Base-by-base conservation (phyloP, 2,888 invertebrate species). In the Phengaris alcon region DNA sequence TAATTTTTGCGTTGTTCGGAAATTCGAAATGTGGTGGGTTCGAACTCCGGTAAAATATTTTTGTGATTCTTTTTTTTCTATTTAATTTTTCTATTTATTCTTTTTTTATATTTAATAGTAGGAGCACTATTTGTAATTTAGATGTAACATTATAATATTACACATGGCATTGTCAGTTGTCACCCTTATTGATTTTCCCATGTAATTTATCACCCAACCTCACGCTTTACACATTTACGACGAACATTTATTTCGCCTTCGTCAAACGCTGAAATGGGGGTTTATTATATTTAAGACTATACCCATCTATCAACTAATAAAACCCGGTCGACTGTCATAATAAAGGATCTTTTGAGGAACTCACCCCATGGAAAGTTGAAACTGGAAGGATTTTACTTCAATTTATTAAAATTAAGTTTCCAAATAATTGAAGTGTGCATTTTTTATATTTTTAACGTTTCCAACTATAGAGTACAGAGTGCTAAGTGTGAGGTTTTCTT, bases 201-300 rank as follows among this genome's bases (percentile, higher is more conserved):
- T 13, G 52, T 54, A 52, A 72, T 72, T 54, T 54, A 72, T 72
- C 72, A 72, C 52, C 15, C 72, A 22, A 52, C 35, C 72, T 22
- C 72, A 52, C 72, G 72, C 72, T 72, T 72, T 72, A 72, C 54
- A 72, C 72, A 8, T 51, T 70, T 51, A 22, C 10, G 70, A 22
- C 10, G 22, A 70, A 51, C 48, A 51, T 70, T 70, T 52, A 51
- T 52, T 72, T 35, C 13, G 15, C 35, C 51, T 12, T 51, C 52
- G 52, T 52, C 35, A 70, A 52, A 72, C 51, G 69, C 15, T 69
- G 48, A 69, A 64, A 48, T 69, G 46, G 8, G 48, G 69, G 48
- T 69, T 69, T 69, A 69, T 69, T 69, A 46, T 64, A 48, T 48
- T 69, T 69, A 69, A 48, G 69, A 48, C 46, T 69, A n/a, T 68